These are phyloP conservation scores for Drosophila sordidula DNA, from an alignment of 2,888 invertebrate species.

Conservation along the genomic window DNA sequence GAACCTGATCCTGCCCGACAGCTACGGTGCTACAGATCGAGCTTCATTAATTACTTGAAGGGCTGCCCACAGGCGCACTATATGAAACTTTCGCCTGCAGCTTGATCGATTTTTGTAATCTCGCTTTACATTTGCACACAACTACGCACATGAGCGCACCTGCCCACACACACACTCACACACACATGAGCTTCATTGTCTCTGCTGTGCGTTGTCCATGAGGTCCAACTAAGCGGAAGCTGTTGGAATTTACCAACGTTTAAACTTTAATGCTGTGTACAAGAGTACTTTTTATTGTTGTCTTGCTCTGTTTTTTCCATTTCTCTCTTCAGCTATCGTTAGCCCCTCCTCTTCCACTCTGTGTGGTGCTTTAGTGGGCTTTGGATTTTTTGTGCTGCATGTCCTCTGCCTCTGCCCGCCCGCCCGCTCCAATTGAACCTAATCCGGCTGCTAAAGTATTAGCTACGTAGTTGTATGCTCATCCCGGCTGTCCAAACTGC, in stretches of 20 bases:
- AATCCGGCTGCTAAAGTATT: slow-evolving; percentile 80
- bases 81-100: slow-evolving; percentile 18
- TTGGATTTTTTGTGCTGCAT: slow-evolving; percentile 37
- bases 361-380: slow-evolving; percentile 35
- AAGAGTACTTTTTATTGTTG: slow-evolving; percentile 63
- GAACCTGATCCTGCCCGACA: not conserved
- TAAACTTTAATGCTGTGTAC: slow-evolving; percentile 80
- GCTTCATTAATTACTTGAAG: slow-evolving; percentile 26
- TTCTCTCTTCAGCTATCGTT: slow-evolving; percentile 22
- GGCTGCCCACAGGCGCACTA: not conserved
- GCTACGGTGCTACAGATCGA: slow-evolving; percentile 4
- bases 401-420: slow-evolving; percentile 30
- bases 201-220: slow-evolving; percentile 31
- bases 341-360: slow-evolving; percentile 5
- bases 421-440: slow-evolving; percentile 76
- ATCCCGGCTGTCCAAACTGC: slow-evolving; percentile 79
- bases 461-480: slow-evolving; percentile 79
- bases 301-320: slow-evolving; percentile 28
- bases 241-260: slow-evolving; percentile 78
- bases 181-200: slow-evolving; percentile 38
- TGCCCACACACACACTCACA: slow-evolving; percentile 12
- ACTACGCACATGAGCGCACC: slow-evolving; percentile 40
- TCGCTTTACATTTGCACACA: slow-evolving; percentile 48
- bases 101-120: slow-evolving; percentile 64
- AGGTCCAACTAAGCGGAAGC: slow-evolving; percentile 75